Base-by-base conservation (phyloP, 2,888 invertebrate genomes). In the Parelbella ahira region DNA sequence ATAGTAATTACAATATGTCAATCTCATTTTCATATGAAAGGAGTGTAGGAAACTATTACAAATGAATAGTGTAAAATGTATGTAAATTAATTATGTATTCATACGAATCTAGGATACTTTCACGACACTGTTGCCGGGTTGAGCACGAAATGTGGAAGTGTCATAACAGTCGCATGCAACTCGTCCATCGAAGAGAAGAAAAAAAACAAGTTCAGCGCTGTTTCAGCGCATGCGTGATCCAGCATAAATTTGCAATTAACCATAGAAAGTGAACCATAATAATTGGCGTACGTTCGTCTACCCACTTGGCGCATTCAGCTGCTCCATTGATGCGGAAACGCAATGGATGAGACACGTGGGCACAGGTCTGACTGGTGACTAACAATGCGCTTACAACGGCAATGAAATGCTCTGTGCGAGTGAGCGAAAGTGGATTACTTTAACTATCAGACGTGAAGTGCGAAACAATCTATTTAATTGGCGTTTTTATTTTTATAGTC, bases 221-320 rank as follows among this genome's bases (percentile, higher is more conserved):
- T 41, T 41, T 33, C 32, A 25, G 39, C 20, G 33, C 33, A 33
- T 27, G 41, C 33, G 34, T 34, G 41, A 27, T 10, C 28, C 25
- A 33, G 33, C 33, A 33, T 20, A 24, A 39, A 64, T 69, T 63
- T 64, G 62, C 66, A 72, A 76, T 80, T 73, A 73, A 56, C 54
- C 53, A 65, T 80, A 79, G 80, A 83, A 84, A 83, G 82, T 74
- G 70, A 73, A 73, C 69, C 73, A 69, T 70, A 67, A 68, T 68
- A 66, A 75, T 82, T 72, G 76, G 74, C 77, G 64, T 69, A 60
- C 63, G 60, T 60, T 58, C 57, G 68, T 65, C 77, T 56, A 54
- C 80, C 77, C 75, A 77, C 76, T 66, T 68, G 64, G n/a, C 51
- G 50, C 58, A 67, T 68, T 71, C 63, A 71, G 56, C 53, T 60